Evolutionary conservation across 2,888 invertebrate genomes (phyloP).

Genomic region (Archaeoteleia sp.): DNA sequence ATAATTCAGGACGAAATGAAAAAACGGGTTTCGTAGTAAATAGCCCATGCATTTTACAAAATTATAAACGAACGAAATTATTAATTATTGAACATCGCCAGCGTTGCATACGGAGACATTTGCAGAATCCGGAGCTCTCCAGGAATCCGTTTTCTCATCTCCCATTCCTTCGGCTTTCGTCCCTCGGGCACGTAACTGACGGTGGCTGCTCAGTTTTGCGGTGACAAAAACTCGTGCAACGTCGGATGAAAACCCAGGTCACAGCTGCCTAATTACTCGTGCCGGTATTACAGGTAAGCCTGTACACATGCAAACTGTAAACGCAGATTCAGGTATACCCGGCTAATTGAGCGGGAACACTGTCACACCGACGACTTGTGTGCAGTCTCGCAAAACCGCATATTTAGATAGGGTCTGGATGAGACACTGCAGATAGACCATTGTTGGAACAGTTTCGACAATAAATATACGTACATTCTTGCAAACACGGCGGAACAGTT

Average conservation of each 20-base stretch:
- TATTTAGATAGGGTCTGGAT: constrained; percentile 19
- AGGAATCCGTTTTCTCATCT: constrained; percentile 40
- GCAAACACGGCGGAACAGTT: neutral
- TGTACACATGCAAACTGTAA: constrained; percentile 49
- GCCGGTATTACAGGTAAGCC: constrained; percentile 55
- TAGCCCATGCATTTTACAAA: constrained; percentile 3
- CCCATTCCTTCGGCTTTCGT: constrained; percentile 29
- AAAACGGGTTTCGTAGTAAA: too few relatives aligned
- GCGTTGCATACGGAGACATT: constrained; percentile 28
- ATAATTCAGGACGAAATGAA: too few relatives aligned
- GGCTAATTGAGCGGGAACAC: constrained; percentile 58
- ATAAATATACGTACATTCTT: constrained; percentile 7
- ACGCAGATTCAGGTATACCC: constrained; percentile 45
- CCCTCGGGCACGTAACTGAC: constrained; percentile 39
- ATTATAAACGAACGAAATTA: constrained; percentile 22
- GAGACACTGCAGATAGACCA: constrained; percentile 22
- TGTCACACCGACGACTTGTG: constrained; percentile 48
- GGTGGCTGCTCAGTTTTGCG: constrained; percentile 34
- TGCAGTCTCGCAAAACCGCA: constrained; percentile 50
- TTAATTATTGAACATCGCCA: constrained; percentile 32
- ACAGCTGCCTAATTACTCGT: constrained; percentile 57
- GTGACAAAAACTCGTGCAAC: constrained; percentile 46
- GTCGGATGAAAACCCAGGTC: constrained; percentile 43
- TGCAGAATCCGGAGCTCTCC: constrained; percentile 29
- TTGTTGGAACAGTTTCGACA: constrained; percentile 12